These are phyloP conservation scores for Ammospiza nelsoni DNA, from an alignment of 2,113 vertebrate species.

Conservation along the genomic window DNA sequence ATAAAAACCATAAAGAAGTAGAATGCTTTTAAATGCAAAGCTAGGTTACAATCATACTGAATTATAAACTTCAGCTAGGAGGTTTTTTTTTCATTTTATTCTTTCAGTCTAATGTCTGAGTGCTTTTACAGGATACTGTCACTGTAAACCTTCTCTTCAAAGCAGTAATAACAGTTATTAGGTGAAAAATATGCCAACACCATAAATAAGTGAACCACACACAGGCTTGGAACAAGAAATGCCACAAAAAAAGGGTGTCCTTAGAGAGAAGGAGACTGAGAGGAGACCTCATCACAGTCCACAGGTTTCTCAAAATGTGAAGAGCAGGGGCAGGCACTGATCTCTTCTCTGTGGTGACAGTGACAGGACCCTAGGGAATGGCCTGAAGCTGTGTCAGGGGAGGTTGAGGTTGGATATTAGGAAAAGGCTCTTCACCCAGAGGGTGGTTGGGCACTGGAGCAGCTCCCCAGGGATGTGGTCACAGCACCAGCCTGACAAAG, in stretches of 20 bases:
- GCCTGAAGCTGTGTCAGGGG: fast-evolving
- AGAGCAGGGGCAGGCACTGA: neutral
- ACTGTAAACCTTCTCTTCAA: neutral
- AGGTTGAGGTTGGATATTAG: neutral
- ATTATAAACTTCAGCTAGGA: neutral
- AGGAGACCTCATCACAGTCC: neutral
- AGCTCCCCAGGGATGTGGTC: neutral
- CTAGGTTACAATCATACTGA: neutral
- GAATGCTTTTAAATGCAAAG: neutral
- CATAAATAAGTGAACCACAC: neutral
- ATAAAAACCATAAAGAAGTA: neutral
- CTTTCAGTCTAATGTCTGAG: neutral
- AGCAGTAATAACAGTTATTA: neutral
- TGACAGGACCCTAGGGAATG: fast-evolving
- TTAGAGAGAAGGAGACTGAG: neutral
- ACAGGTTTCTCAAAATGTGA: neutral
- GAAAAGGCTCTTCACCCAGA: fast-evolving
- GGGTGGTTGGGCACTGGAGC: fast-evolving
- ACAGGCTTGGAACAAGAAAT: neutral
- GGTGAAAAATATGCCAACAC: neutral
- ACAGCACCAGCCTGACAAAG: neutral
- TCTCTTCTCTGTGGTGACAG: too few relatives aligned
- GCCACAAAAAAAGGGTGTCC: neutral
- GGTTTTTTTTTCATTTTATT: neutral
- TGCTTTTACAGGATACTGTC: neutral